Evolutionary conservation across 37 sponge, comb jelly and placozoan species (phyloP), one percentile per base, ranked within the genome.

Genomic region (Aplysina aerophoba): DNA sequence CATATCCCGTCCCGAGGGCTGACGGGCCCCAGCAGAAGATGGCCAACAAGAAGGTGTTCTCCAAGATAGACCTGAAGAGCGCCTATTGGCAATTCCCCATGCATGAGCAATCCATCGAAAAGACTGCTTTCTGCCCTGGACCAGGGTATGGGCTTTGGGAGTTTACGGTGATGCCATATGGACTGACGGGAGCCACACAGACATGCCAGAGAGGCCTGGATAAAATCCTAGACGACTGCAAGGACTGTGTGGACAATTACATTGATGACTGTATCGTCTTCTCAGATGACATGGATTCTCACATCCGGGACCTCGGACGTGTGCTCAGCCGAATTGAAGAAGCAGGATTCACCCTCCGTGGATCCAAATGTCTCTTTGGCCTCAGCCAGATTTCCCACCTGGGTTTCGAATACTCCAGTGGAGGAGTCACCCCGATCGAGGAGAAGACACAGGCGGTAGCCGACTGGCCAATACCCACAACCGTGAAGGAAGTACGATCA

Each of bases 91-190:
- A 73, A 36, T 73, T 73, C 36, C 73, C 73, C 38, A 73, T 73
- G 73, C 4, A 30, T 13, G 12, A 28, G 22, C 3, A 4, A 5
- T 73, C 73, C 73, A 73, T 73, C 6, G 73, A 73, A 12, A 73
- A 73, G 12, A 73, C 73, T 17, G 73, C 73, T 5, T 73, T 73
- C 73, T 73, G 73, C 27, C 73, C 79, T 41, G 79, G 79, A 16
- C 79, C 79, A 24, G 79, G 79, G 1, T 78, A 78, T 78, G 79
- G 79, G 0, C 79, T 78, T 21, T 78, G 54, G 79, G 79, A 78
- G 37, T 78, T 78, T 24, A 78, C 79, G 37, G 79, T 78, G 22
- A 78, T 78, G 79, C 79, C 79, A 1, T 78, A 78, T 50, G 79
- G 79, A 41, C 74, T 78, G 24, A 78, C 50, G 12, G 79, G 79